Percentiles rank a stretch among this genome's conserved stretches.
Evolutionary conservation across 2,797 vertebrate genomes (phyloP).

Genomic region (Lemur catta): DNA sequence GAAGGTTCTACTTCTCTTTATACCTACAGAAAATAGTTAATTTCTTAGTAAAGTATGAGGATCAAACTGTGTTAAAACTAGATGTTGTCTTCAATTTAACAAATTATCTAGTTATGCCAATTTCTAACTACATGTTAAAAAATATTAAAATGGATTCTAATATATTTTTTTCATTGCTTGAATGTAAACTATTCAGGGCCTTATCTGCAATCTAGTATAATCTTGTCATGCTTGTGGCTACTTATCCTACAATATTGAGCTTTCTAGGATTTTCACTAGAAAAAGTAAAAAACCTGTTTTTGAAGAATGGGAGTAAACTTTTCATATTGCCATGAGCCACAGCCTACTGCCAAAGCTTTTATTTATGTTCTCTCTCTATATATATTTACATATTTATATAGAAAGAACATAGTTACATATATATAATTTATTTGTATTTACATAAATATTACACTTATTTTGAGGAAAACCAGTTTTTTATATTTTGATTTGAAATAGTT

Average conservation of each 20-base stretch:
- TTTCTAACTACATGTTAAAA: not conserved
- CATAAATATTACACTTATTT: not conserved
- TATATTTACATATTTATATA: too few relatives aligned
- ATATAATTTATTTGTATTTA: too few relatives aligned
- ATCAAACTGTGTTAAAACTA: not conserved
- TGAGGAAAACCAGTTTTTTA: not conserved
- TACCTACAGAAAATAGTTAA: not conserved
- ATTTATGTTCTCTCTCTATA: not conserved
- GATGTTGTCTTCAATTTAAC: not conserved
- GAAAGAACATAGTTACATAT: too few relatives aligned
- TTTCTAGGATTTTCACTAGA: not conserved
- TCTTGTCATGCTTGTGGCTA: not conserved
- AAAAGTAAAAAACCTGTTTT: slow-evolving; percentile 6
- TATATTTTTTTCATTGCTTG: not conserved
- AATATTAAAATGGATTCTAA: not conserved
- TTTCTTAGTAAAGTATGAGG: not conserved
- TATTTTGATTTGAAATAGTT: not conserved
- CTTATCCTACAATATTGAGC: not conserved
- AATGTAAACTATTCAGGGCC: not conserved
- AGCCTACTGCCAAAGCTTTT: not conserved
- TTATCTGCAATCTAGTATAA: not conserved
- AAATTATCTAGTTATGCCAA: not conserved
- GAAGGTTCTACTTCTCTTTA: not conserved
- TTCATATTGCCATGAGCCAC: not conserved
- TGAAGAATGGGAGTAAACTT: not conserved